Base-by-base conservation (phyloP, 2,888 invertebrate species). In the Cynaeus angustus region DNA sequence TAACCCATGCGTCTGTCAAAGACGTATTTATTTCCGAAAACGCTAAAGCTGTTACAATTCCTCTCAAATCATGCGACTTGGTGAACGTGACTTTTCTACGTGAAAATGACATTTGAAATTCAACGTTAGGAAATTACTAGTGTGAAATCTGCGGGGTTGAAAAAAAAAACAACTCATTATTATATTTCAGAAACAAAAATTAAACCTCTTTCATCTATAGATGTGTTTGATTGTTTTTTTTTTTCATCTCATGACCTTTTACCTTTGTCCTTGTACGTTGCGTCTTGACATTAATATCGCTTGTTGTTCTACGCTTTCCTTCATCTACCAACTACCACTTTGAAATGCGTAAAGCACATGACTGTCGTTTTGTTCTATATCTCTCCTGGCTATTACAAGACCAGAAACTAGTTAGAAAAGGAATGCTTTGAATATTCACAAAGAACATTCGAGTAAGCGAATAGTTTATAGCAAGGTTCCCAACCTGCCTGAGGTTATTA, bases 341-440 rank as follows among this genome's bases (percentile, higher is more conserved):
- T 46, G 46, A 14, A 46, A 8, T 26, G 26, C 46, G 46, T 46
- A 46, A 46, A 46, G 46, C 46, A 46, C 46, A 16, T 46, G 16
- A 46, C 46, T 46, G 16, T 13, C 16, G 3, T 45, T 13, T 46
- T 46, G 46, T 16, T 46, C 46, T 46, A 9, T 46, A 16, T 46
- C 41, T 46, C 21, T 21, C 21, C 16, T 46, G 46, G 46, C 26
- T 46, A 26, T 46, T 46, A 46, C 26, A 46, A 3, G 16, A 46
- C 46, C 46, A 46, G 46, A 46, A 46, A 46, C 46, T 46, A 14
- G 14, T 10, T 12, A n/a, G 2, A 16, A 13, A 14, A 16, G 46
- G 26, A 46, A 21, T 46, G 46, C 46, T 46, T 46, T 46, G 46
- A 46, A 46, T 46, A 46, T 46, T 46, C 46, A 46, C 46, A 12